Percentiles rank a stretch among this genome's conserved stretches.
Evolutionary conservation across 2,888 invertebrate species (phyloP).

Genomic region (Bedellia somnulentella): DNA sequence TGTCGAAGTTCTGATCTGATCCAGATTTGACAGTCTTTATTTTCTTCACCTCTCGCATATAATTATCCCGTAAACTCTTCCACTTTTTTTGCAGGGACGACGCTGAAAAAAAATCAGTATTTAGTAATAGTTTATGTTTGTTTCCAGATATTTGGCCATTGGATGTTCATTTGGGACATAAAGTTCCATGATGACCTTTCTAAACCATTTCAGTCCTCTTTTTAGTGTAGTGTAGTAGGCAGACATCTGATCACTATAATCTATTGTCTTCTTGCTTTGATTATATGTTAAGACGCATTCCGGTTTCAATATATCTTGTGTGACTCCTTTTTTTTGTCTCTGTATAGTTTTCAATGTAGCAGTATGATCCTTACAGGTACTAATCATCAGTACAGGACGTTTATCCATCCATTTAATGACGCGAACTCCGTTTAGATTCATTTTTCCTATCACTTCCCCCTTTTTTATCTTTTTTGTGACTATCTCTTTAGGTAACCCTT

Average conservation of each 20-base stretch:
- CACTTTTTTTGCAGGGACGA: conserved; percentile 12
- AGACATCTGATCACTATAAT: conserved; percentile 20
- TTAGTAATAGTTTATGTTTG: too few relatives aligned
- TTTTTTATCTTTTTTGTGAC: conserved; percentile 16
- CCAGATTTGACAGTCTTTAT: too few relatives aligned
- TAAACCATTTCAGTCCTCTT: conserved; percentile 20
- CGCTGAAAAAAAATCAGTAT: conserved; percentile 11
- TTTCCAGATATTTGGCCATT: too few relatives aligned
- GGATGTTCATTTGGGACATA: too few relatives aligned
- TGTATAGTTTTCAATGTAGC: conserved; percentile 3
- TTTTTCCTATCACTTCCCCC: conserved; percentile 12
- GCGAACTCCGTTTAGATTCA: not conserved
- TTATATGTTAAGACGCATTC: conserved; percentile 19
- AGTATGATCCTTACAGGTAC: conserved; percentile 15
- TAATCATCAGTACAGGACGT: conserved; percentile 16
- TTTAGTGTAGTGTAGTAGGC: conserved; percentile 9
- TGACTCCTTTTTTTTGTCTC: conserved; percentile 9
- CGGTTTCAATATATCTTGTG: conserved; percentile 13
- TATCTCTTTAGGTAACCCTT: conserved; percentile 13
- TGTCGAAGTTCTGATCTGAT: too few relatives aligned
- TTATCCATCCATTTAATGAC: conserved; percentile 14
- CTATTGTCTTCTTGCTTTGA: conserved; percentile 18
- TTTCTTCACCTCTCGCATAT: too few relatives aligned
- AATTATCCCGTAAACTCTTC: too few relatives aligned
- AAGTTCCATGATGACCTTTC: conserved; percentile 19